A percentile compares a stretch with the other conserved stretches of the same genome.
Evolutionary conservation across 2,797 vertebrate genomes (phyloP).

Genomic region (Anas georgica): DNA sequence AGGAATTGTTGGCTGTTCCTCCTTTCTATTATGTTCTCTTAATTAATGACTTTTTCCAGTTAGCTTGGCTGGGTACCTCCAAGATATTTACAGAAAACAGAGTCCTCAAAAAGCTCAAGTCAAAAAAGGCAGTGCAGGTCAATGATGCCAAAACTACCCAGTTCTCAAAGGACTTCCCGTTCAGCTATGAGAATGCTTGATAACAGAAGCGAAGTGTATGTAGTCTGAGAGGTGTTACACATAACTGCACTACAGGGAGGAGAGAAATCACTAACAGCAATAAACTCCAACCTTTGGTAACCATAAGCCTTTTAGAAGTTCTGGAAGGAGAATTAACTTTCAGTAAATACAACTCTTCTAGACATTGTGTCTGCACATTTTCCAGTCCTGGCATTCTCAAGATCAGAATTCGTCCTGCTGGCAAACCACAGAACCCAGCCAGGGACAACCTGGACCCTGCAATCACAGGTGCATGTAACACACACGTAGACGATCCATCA

Average conservation of each 20-base stretch:
- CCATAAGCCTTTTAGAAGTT: neutral
- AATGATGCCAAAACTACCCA: neutral
- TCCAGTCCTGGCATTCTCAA: neutral
- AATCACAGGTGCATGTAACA: neutral
- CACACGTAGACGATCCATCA: neutral
- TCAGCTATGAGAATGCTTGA: neutral
- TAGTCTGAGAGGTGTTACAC: neutral
- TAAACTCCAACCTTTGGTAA: neutral
- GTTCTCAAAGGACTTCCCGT: neutral
- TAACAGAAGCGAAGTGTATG: neutral
- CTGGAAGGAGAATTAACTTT: neutral
- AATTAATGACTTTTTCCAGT: neutral
- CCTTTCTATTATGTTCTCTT: neutral
- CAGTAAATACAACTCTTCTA: neutral
- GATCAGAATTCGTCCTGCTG: neutral
- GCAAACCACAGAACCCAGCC: neutral
- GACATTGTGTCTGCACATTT: neutral
- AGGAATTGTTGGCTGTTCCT: neutral
- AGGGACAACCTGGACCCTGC: neutral
- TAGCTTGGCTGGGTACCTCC: neutral
- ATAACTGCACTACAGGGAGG: neutral
- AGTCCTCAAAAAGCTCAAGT: neutral
- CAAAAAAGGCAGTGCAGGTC: constrained; percentile 7
- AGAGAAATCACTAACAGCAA: neutral
- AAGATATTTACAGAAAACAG: neutral